These are phyloP conservation scores for Calidris pygmaea DNA, from an alignment of 2,113 vertebrate genomes.

Conservation along the genomic window DNA sequence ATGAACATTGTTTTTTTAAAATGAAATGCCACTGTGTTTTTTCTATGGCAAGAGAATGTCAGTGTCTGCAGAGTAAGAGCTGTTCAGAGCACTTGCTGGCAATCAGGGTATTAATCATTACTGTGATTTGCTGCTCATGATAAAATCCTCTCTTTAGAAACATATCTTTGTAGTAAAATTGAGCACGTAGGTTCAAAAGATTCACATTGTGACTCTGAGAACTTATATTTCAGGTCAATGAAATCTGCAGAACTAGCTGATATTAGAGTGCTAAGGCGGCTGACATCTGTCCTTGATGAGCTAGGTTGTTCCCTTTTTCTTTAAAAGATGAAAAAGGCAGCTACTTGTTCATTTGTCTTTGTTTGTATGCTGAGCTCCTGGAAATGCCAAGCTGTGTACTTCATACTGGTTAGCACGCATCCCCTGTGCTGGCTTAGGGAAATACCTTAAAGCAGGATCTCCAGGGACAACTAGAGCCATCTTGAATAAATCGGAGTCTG, in stretches of 20 bases:
- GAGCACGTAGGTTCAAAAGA: neutral
- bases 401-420: neutral
- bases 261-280: neutral
- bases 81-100: constrained; percentile 21
- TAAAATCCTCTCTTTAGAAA: constrained; percentile 49
- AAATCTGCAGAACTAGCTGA: neutral
- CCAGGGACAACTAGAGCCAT: neutral
- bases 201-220: neutral
- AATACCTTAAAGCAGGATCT: neutral
- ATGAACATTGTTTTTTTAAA: neutral
- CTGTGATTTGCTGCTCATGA: constrained; percentile 4
- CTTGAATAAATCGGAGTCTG: neutral
- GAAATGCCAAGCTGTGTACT: neutral
- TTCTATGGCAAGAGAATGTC: constrained; percentile 27
- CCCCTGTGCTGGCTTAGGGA: neutral
- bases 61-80: constrained; percentile 33
- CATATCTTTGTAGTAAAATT: constrained; percentile 28
- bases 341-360: neutral
- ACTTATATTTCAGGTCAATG: neutral
- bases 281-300: neutral
- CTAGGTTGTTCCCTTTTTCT: neutral
- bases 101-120: constrained; percentile 43
- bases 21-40: constrained; percentile 34
- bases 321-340: neutral
- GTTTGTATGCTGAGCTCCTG: neutral